A percentile compares a stretch with the other conserved stretches of the same genome.
Evolutionary conservation across 2,113 vertebrate genomes (phyloP).

Genomic region (Pyxicephalus adspersus): DNA sequence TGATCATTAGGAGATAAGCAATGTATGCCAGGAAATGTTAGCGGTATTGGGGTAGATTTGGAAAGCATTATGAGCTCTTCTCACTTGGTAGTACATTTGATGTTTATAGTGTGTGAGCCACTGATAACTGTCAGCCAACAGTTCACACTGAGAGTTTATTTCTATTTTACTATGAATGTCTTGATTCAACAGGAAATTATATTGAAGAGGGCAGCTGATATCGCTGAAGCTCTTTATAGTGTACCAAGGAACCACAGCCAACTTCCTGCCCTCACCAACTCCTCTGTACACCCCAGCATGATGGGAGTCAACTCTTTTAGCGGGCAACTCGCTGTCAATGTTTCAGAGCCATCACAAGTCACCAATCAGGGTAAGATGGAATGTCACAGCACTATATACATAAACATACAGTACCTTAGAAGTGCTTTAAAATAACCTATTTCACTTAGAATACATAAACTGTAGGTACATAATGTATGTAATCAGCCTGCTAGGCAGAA

Average conservation of each 20-base stretch:
- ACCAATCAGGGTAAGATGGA: conserved; percentile 88
- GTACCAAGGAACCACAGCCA: conserved; percentile 96
- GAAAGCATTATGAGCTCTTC: no score
- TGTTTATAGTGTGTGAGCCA: no score
- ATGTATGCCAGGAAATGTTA: no score
- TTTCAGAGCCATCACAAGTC: conserved; percentile 88
- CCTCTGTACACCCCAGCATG: conserved; percentile 89
- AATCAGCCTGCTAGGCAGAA: no score
- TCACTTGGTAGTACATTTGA: no score
- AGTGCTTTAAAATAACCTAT: no score
- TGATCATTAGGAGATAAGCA: no score
- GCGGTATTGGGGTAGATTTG: no score
- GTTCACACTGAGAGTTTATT: neutral
- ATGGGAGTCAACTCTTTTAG: conserved; percentile 98
- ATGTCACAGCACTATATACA: neutral
- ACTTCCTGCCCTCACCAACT: conserved; percentile 86
- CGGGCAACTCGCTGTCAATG: conserved; percentile 94
- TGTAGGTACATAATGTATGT: no score
- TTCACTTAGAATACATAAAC: no score
- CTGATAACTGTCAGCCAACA: no score
- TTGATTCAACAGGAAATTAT: conserved; percentile 87
- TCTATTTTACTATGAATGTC: neutral
- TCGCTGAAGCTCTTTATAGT: conserved; percentile 97
- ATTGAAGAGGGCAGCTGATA: conserved; percentile 95
- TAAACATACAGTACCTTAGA: neutral